These are phyloP conservation scores for Portevinia maculata DNA, from an alignment of 2,888 invertebrate genomes.

Conservation along the genomic window DNA sequence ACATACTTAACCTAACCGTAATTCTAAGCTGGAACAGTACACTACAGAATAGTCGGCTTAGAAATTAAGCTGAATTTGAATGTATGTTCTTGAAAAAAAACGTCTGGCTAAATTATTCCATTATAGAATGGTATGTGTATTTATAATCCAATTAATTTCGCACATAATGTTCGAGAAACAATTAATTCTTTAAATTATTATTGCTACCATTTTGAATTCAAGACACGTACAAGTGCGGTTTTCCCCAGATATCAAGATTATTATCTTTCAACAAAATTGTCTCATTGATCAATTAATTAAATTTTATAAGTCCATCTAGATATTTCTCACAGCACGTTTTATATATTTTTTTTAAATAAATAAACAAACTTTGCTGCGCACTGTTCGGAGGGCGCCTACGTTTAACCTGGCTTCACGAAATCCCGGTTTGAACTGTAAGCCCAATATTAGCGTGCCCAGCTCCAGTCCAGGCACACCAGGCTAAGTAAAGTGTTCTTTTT, in stretches of 20 bases:
- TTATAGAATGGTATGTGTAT: slow-evolving; percentile 16
- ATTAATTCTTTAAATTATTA: slow-evolving; percentile 36
- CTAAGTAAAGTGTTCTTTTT: slow-evolving; percentile 22
- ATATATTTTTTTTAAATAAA: slow-evolving; percentile 14
- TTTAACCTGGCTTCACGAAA: slow-evolving; percentile 58
- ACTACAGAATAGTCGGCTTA: too few relatives aligned
- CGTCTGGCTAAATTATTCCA: too few relatives aligned
- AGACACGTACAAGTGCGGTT: slow-evolving; percentile 66
- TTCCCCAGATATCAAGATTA: slow-evolving; percentile 57
- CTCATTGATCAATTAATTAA: slow-evolving; percentile 53
- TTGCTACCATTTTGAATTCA: slow-evolving; percentile 21
- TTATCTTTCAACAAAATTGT: slow-evolving; percentile 41
- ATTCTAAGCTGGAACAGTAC: too few relatives aligned
- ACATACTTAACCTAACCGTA: too few relatives aligned
- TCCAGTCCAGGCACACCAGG: slow-evolving; percentile 9
- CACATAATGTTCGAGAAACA: slow-evolving; percentile 36
- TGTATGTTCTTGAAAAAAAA: too few relatives aligned
- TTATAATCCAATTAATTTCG: slow-evolving; percentile 33
- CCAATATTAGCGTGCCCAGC: slow-evolving; percentile 20
- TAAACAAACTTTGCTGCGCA: slow-evolving; percentile 5
- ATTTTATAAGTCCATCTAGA: slow-evolving; percentile 42
- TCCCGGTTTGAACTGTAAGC: slow-evolving; percentile 55
- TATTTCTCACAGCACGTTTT: slow-evolving; percentile 15
- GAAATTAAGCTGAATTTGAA: too few relatives aligned
- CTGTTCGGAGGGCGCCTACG: slow-evolving; percentile 28